Base-by-base conservation (phyloP, 1,140 invertebrate genomes). In the Arion vulgaris region DNA sequence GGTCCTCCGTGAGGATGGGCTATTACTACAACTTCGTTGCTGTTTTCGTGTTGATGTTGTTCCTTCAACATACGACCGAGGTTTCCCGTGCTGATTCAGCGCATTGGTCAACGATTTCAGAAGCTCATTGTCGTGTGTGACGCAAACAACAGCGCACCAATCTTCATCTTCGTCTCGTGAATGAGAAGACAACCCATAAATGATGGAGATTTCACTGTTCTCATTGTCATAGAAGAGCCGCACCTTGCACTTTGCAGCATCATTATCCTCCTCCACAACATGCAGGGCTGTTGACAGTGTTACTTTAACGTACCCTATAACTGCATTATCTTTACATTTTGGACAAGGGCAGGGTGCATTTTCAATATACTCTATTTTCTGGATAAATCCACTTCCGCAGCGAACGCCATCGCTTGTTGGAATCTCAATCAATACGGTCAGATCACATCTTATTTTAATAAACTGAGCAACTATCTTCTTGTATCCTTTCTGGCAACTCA, bases 121-220 rank as follows among this genome's bases (percentile, higher is more conserved):
- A 0, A 75, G 28, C 28, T 75, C 45, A 9, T 34, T 1, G 1
- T 75, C 73, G 32, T 75, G 73, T 34, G 73, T 49, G 23, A 28
- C 39, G n/a, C 73, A 75, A 32, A 28, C 45, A 4, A 75, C 4
- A 49, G 73, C 73, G 49, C 73, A 75, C 73, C 73, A 75, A 28
- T 75, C 73, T 4, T 28, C 73, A 9, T 7, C 28, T 28, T 75
- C 73, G n/a, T 75, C 41, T 2, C 41, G 38, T 5, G 73, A 75
- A 34, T 75, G 38, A n/a, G 41, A 49, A 41, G 26, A 5, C n/a
- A 45, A 15, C 1, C 39, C 38, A 23, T 28, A 9, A 28, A 34
- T 1, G 1, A 2, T 28, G 5, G 2, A 4, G 26, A 41, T 26
- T 0, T 23, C 26, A 11, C 28, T 15, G 19, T 11, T 45, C 51